A percentile compares a stretch with the other conserved stretches of the same genome.
Evolutionary conservation across 35 echinoderm and acorn worm species (phyloP).

Genomic region (Nesometra sesokonis): DNA sequence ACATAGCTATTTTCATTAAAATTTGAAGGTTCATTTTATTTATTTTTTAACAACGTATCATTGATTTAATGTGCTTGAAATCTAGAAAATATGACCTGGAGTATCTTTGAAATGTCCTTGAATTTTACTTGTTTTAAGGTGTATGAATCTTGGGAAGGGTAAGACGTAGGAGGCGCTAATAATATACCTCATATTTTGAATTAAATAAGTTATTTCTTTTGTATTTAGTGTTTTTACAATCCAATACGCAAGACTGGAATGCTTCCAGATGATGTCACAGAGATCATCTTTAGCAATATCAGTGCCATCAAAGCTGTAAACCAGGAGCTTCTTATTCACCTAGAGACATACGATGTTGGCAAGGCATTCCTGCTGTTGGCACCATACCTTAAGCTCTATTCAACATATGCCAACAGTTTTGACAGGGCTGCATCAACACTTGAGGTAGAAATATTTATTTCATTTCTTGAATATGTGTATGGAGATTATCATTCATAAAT

Average conservation of each 20-base stretch:
- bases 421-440: slow-evolving; percentile 63
- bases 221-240: slow-evolving; percentile 47
- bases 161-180: neutral
- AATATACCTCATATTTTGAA: neutral
- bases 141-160: neutral
- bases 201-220: neutral
- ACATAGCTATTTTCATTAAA: no score
- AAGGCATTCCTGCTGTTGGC: slow-evolving; percentile 72
- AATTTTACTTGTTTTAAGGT: no score
- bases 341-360: slow-evolving; percentile 71
- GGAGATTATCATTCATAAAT: no score
- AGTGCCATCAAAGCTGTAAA: slow-evolving; percentile 81
- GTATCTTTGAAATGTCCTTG: no score
- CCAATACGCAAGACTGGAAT: slow-evolving; percentile 45
- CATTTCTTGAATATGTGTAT: no score
- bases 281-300: slow-evolving; percentile 70
- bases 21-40: neutral
- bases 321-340: slow-evolving; percentile 72
- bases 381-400: slow-evolving; percentile 78
- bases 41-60: neutral
- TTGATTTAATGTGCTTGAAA: neutral
- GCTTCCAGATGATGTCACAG: slow-evolving; percentile 48
- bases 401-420: slow-evolving; percentile 92
- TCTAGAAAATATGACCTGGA: neutral
- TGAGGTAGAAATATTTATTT: slow-evolving; percentile 29